Evolutionary conservation across 37 sponge, comb jelly and placozoan species (phyloP).

Genomic region (Haliclona indistincta): DNA sequence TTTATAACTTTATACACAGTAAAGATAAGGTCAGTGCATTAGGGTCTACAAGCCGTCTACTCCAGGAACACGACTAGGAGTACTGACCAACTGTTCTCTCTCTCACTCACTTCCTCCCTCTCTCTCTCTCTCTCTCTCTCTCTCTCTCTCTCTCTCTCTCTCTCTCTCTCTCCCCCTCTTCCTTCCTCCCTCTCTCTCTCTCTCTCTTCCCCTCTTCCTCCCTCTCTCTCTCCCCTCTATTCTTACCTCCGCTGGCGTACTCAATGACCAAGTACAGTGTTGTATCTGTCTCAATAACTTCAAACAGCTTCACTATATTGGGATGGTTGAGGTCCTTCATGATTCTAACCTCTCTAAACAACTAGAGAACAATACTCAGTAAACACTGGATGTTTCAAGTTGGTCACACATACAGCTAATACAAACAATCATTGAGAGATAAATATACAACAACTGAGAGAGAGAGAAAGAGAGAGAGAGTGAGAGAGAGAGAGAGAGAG

Average conservation of each 20-base stretch:
- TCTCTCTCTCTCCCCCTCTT: slow-evolving; percentile 15
- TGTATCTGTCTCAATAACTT: slow-evolving; percentile 98
- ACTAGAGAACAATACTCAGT: slow-evolving; percentile 14
- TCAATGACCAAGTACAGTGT: slow-evolving; percentile 98
- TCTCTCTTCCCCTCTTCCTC: slow-evolving; percentile 4
- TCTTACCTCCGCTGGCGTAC: slow-evolving; percentile 96
- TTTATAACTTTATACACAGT: neutral
- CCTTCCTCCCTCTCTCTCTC: neutral
- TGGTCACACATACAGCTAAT: neutral
- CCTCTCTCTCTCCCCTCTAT: neutral
- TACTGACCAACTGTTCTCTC: neutral
- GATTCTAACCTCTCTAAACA: slow-evolving; percentile 95
- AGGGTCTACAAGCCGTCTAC: no score
- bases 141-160: slow-evolving; percentile 32
- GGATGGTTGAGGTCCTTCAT: slow-evolving; percentile 99
- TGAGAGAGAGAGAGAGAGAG: neutral
- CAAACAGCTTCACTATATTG: slow-evolving; percentile 97
- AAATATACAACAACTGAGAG: neutral
- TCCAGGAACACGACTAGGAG: neutral
- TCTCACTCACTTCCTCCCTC: no score
- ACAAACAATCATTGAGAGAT: neutral
- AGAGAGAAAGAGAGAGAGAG: no score
- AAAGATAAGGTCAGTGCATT: neutral
- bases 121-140: slow-evolving; percentile 7
- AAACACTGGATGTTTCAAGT: slow-evolving; percentile 10